Percentiles rank a stretch among this genome's conserved stretches.
Conservation (phyloP, 2,113 vertebrate species). For the Periophthalmus modestus region DNA sequence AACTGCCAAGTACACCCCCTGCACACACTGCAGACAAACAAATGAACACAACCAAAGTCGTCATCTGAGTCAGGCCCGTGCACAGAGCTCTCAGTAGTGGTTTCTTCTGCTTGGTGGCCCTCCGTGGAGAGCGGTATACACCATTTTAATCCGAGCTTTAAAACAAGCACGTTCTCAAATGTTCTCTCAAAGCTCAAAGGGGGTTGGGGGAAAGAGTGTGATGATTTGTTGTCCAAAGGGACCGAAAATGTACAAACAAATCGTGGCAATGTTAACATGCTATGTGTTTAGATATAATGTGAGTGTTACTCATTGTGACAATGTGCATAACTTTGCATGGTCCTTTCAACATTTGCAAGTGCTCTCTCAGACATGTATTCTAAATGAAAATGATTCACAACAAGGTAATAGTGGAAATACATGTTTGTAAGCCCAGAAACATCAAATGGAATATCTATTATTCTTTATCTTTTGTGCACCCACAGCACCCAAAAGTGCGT, state of each 20-base stretch:
- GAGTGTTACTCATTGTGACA: background rate
- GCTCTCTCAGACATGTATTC: conserved; percentile 25
- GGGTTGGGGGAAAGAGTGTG: conserved; percentile 14
- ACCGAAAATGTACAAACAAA: background rate
- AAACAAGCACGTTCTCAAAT: conserved; percentile 17
- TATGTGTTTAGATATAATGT: background rate
- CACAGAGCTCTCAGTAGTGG: conserved; percentile 28
- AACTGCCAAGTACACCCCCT: conserved; percentile 27
- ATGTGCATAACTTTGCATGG: conserved; percentile 67
- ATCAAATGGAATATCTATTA: background rate
- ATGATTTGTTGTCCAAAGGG: conserved; percentile 12
- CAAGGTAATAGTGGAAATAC: background rate
- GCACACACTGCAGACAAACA: conserved; percentile 28
- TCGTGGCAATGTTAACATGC: conserved; percentile 6
- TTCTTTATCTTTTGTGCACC: background rate
- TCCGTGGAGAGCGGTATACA: conserved; percentile 40
- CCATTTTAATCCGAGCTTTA: conserved; percentile 10
- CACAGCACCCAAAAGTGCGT: conserved; percentile 89
- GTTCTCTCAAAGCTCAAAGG: conserved; percentile 20
- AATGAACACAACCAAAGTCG: conserved; percentile 19
- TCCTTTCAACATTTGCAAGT: conserved; percentile 63
- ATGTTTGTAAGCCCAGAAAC: background rate
- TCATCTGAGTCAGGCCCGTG: conserved; percentile 9
- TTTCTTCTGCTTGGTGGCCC: background rate
- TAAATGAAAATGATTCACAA: conserved; percentile 11